A percentile compares a stretch with the other conserved stretches of the same genome.
These are phyloP conservation scores for Arrhamphus sclerolepis DNA, from an alignment of 2,797 vertebrate species.

Conservation along the genomic window DNA sequence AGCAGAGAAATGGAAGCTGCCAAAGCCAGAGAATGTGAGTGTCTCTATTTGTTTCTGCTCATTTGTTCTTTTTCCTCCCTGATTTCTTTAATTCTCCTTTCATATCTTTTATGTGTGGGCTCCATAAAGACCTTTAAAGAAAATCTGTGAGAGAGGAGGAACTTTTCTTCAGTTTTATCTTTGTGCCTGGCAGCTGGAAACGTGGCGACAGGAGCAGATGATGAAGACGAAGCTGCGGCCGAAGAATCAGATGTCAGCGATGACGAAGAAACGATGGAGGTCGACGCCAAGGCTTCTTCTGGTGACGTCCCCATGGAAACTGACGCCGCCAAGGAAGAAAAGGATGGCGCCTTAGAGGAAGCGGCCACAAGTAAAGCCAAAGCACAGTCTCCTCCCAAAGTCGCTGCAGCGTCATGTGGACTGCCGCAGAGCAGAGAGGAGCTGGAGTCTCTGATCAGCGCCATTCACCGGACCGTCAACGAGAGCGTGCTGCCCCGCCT, in stretches of 20 bases:
- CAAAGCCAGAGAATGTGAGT: constrained; percentile 82
- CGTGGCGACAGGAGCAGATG: constrained; percentile 47
- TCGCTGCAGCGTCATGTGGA: constrained; percentile 60
- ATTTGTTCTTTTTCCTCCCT: neutral
- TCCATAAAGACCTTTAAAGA: neutral
- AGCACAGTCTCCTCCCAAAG: neutral
- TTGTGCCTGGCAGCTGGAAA: constrained; percentile 44
- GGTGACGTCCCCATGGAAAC: constrained; percentile 49
- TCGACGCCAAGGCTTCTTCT: constrained; percentile 24
- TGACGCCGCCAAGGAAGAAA: neutral
- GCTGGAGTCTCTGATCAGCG: constrained; percentile 83
- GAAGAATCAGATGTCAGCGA: constrained; percentile 77
- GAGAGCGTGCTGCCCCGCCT: constrained; percentile 89
- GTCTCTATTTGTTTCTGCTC: too few species aligned
- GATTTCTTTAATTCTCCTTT: neutral
- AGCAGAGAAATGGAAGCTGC: constrained; percentile 86
- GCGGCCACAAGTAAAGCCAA: neutral
- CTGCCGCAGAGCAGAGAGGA: constrained; percentile 87
- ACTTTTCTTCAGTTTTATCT: neutral
- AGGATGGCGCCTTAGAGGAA: neutral
- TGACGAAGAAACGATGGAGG: constrained; percentile 72
- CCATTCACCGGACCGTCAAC: constrained; percentile 87
- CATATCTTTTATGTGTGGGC: too few species aligned
- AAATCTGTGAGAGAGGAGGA: too few species aligned
- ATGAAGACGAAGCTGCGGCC: constrained; percentile 74